Conservation (phyloP, 2,113 vertebrate species). For the Erythrocercus mccallii region DNA sequence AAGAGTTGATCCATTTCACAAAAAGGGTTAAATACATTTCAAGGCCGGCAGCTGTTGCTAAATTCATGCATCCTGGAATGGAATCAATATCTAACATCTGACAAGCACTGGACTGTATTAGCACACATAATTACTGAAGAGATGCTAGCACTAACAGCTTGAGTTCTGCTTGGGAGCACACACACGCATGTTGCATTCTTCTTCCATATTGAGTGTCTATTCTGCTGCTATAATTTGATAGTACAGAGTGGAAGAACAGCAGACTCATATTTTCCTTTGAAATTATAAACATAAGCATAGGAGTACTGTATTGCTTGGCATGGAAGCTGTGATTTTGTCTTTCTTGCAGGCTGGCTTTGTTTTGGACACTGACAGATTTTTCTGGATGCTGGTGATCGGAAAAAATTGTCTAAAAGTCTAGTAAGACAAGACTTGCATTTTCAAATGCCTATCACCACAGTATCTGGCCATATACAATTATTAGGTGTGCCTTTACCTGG, state of each 20-base stretch:
- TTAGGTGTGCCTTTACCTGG: not conserved
- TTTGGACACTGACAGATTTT: slow-evolving; percentile 15
- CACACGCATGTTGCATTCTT: slow-evolving; percentile 27
- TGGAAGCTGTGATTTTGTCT: slow-evolving; percentile 41
- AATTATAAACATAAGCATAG: slow-evolving; percentile 57
- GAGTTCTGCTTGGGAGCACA: slow-evolving; percentile 42
- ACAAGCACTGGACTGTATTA: not conserved
- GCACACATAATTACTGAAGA: not conserved
- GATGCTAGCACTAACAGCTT: not conserved
- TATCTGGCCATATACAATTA: not conserved
- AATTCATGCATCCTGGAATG: not conserved
- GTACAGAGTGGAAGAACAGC: slow-evolving; percentile 42
- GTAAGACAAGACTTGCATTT: not conserved
- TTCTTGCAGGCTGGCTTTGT: slow-evolving; percentile 12
- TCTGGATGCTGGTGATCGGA: not conserved
- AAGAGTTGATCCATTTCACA: not conserved
- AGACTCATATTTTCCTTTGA: slow-evolving; percentile 64
- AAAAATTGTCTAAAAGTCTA: not conserved
- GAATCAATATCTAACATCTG: not conserved
- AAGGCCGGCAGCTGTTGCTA: not conserved
- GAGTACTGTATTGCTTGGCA: slow-evolving; percentile 55
- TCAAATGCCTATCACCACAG: not conserved
- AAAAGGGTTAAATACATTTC: not conserved
- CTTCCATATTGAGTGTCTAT: slow-evolving; percentile 56
- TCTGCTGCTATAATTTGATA: slow-evolving; percentile 49